Evolutionary conservation across 2,888 invertebrate species (phyloP).

Genomic region (Nomada ruficornis): DNA sequence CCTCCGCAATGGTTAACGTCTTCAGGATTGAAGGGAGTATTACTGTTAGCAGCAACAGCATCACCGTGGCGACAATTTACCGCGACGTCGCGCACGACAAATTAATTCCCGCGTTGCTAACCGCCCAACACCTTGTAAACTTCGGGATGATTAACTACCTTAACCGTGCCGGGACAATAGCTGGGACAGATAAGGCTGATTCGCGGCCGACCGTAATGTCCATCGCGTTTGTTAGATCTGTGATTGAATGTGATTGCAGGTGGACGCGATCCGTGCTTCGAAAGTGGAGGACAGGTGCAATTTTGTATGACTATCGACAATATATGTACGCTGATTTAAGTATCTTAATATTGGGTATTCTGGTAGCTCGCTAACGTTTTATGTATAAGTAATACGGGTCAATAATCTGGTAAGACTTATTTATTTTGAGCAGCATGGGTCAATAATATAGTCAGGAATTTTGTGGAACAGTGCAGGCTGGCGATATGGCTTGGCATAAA

Average conservation of each 20-base stretch:
- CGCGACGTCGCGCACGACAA: conserved; percentile 81
- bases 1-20: conserved; percentile 45
- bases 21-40: conserved; percentile 46
- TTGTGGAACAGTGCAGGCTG: too few relatives aligned
- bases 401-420: too few relatives aligned
- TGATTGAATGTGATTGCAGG: conserved; percentile 7
- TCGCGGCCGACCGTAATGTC: conserved; percentile 42
- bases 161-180: conserved; percentile 71
- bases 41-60: conserved; percentile 62
- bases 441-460: too few relatives aligned
- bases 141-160: conserved; percentile 79
- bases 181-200: conserved; percentile 69
- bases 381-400: too few relatives aligned
- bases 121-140: conserved; percentile 79
- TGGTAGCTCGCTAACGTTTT: background rate
- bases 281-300: background rate
- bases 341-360: background rate
- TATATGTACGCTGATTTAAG: background rate
- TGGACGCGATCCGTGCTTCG: background rate
- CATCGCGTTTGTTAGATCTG: conserved; percentile 27
- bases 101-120: conserved; percentile 80
- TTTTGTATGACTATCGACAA: background rate
- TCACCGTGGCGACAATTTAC: conserved; percentile 78
- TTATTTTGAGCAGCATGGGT: too few relatives aligned
- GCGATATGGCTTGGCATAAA: too few relatives aligned